phyloP scores from a whole-genome alignment of 2,888 invertebrate species.

The Aleiodes testaceus region DNA sequence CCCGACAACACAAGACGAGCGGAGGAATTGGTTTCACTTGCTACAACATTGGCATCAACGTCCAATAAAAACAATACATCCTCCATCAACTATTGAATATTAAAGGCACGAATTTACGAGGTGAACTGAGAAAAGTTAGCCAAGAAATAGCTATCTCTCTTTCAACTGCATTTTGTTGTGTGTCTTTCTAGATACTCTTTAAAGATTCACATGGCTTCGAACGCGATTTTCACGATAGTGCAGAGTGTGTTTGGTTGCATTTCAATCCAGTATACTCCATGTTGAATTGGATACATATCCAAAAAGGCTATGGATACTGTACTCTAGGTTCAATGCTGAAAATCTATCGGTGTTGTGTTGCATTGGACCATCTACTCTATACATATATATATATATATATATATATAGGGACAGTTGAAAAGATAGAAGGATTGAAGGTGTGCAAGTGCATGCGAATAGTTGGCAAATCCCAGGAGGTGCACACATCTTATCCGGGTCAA shows the following conservation, averaged over 20 bases:
- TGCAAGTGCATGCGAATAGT: conserved; percentile 18
- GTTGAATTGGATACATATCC: conserved; percentile 29
- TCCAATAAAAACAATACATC: neutral
- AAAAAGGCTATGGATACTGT: conserved; percentile 1
- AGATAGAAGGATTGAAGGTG: conserved; percentile 23
- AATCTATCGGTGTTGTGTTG: conserved; percentile 10
- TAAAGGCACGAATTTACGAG: conserved; percentile 21
- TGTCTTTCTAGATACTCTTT: conserved; percentile 17
- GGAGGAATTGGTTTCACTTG: neutral
- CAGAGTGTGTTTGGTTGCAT: conserved; percentile 25
- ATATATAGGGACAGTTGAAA: conserved; percentile 19
- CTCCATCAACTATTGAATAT: conserved; percentile 18
- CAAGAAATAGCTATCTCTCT: neutral
- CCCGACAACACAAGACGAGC: conserved; percentile 11
- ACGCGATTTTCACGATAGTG: conserved; percentile 24
- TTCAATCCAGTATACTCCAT: conserved; percentile 2
- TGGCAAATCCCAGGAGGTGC: conserved; percentile 28
- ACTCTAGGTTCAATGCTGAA: conserved; percentile 11
- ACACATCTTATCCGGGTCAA: conserved; percentile 40
- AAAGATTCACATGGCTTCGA: conserved; percentile 22
- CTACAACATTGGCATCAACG: neutral
- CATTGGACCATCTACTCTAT: neutral
- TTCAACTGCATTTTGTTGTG: neutral
- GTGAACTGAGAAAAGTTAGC: conserved; percentile 13
- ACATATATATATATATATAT: conserved; percentile 24